Percentiles rank a stretch among this genome's conserved stretches.
phyloP scores from a whole-genome alignment of 2,113 vertebrate genomes.

The Cyanocitta stelleri region DNA sequence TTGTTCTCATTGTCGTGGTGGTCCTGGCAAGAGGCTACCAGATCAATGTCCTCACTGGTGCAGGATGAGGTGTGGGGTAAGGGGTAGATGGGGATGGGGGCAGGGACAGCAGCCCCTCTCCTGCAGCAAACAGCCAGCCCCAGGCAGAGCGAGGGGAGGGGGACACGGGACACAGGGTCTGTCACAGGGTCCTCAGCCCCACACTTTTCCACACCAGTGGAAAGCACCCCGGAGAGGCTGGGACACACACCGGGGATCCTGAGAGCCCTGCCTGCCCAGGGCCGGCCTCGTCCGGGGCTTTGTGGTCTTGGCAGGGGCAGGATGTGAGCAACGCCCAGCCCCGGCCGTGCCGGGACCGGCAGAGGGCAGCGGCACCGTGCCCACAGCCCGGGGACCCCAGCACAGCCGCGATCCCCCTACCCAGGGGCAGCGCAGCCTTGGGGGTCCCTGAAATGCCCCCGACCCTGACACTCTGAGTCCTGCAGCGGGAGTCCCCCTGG shows the following conservation, averaged over 20 bases:
- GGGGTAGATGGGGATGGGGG: background rate
- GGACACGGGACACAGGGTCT: background rate
- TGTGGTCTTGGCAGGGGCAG: background rate
- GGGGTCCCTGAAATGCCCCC: background rate
- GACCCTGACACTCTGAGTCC: background rate
- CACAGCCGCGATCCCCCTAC: background rate
- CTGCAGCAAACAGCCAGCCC: background rate
- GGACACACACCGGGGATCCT: background rate
- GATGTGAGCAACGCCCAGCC: background rate
- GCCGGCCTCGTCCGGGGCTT: background rate
- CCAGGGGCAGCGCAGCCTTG: background rate
- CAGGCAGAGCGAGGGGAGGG: background rate
- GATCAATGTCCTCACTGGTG: background rate
- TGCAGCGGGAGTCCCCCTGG: background rate
- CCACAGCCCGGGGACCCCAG: background rate
- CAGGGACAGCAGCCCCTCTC: background rate
- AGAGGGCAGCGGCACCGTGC: background rate
- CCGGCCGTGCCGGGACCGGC: background rate
- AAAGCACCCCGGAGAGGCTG: background rate
- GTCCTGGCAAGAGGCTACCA: conserved; percentile 27
- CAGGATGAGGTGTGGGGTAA: background rate
- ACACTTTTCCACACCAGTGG: accelerated
- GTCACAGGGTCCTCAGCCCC: background rate
- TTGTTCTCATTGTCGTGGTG: background rate
- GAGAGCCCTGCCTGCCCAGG: background rate